Base-by-base conservation (phyloP, 2,113 vertebrate genomes). In the Dicrurus megarhynchus region DNA sequence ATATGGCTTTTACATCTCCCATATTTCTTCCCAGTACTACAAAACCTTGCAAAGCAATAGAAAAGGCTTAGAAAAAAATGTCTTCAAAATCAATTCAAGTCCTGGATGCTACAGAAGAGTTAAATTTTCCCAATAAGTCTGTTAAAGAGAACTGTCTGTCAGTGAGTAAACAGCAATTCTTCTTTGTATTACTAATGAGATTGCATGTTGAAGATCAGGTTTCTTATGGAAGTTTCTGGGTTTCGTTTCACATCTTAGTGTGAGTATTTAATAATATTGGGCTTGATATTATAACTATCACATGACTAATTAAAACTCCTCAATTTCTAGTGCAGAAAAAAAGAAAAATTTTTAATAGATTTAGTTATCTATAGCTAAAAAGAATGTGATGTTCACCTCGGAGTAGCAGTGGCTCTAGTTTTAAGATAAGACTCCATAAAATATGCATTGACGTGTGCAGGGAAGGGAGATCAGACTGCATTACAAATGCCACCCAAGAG, bases 401-500 rank as follows among this genome's bases (percentile, higher is more conserved):
- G 56, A 77, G 78, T 67, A 57, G 20, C 55, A 76, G 21, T 3
- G 6, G 20, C 24, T 81, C 22, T 24, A 61, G 33, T 80, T 92
- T 93, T 82, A 90, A 87, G 37, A 75, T 28, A 89, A 64, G 53
- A 33, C 18, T 59, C 61, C 35, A 91, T 93, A 83, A 96, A 95
- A 94, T 50, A 91, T 83, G 46, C 37, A 90, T 84, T 84, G 50
- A 81, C 52, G 44, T 37, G 47, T 16, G 3, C 53, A 73, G 12
- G 64, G 56, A 70, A 86, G 10, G n/a, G 19, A 95, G 81, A 96
- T 95, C 81, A 94, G 84, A 85, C 70, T 75, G 81, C 87, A 96
- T 96, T 82, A 75, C n/a, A 94, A 94, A 91, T 76, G 42, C 49
- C n/a, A 73, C 70, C 65, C 84, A 80, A 47, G 70, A 85, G 63